phyloP scores from a whole-genome alignment of 2,888 invertebrate species.

The Saturnia japonica region DNA sequence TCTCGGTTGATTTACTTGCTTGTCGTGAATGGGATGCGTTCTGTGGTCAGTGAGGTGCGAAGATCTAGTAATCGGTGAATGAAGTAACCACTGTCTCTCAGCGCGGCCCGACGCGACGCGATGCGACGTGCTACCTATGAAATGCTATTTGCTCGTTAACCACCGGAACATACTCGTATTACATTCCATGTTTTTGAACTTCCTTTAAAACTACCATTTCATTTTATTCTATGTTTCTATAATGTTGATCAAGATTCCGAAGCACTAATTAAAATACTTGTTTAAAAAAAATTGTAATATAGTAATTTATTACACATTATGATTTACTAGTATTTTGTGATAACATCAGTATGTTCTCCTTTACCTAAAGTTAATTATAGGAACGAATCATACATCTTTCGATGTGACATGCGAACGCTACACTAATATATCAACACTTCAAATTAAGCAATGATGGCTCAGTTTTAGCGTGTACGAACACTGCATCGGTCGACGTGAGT shows the following conservation, averaged over 20 bases:
- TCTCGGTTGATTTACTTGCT: slow-evolving; percentile 77
- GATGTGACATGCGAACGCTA: neutral
- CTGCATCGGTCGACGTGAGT: too few relatives aligned
- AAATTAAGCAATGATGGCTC: too few relatives aligned
- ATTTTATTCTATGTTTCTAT: neutral
- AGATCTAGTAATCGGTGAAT: slow-evolving; percentile 73
- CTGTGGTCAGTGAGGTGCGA: slow-evolving; percentile 73
- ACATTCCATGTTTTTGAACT: slow-evolving; percentile 42
- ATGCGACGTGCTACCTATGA: slow-evolving; percentile 34
- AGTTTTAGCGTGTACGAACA: too few relatives aligned
- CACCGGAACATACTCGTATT: slow-evolving; percentile 47
- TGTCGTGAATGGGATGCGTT: slow-evolving; percentile 78
- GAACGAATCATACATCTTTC: neutral
- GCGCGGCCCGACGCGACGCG: slow-evolving; percentile 35
- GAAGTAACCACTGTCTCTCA: slow-evolving; percentile 53
- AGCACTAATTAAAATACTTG: neutral
- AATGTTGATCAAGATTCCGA: neutral
- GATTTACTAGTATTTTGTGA: too few relatives aligned
- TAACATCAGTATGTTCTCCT: too few relatives aligned
- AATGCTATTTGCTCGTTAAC: slow-evolving; percentile 33
- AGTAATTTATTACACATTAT: neutral
- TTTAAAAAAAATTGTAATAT: neutral
- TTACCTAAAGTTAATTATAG: too few relatives aligned
- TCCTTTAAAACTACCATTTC: neutral
- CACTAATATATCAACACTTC: neutral